Evolutionary conservation across 2,888 invertebrate genomes (phyloP), one percentile per base, ranked within the genome.

Genomic region (Yponomeuta cagnagella): DNA sequence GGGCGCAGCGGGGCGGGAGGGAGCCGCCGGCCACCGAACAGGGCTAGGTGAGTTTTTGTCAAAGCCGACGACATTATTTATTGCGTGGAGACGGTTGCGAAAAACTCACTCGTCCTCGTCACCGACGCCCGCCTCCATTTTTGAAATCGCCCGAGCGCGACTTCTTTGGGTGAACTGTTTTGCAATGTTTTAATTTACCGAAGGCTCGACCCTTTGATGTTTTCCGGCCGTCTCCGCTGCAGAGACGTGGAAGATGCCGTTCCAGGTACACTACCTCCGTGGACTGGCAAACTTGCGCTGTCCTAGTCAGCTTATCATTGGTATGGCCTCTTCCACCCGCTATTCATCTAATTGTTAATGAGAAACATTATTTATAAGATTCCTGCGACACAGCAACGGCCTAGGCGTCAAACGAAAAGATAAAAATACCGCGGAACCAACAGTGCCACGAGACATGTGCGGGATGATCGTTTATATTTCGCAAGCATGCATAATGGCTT

Each of bases 21-120:
- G 89, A 85, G 88, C 88, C 81, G 87, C 84, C 88, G 88, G 84
- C 89, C 88, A 88, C 90, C 85, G 81, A 88, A 89, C 91, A 89
- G 82, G 90, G 88, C 89, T 92, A 91, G 92, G 92, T 92, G 76
- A 92, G 92, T 92, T 92, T 92, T 92, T 92, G 89, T 90, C 92
- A 92, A 90, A 90, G 90, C 85, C 87, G 85, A 84, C 88, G 88
- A 86, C 89, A 90, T 92, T 92, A 91, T 92, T 91, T 92, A 92
- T 92, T 89, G 88, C 86, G 89, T 85, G 89, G 91, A 91, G 92
- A 92, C 91, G 83, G 88, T 88, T 85, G 91, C 91, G 92, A 92
- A 92, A 92, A 92, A 92, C 87, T 88, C 79, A 89, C 87, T 86
- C 83, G 84, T 83, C 79, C 72, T 71, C 81, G 85, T 88, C 89